Percentiles rank a stretch among this genome's conserved stretches.
These are phyloP conservation scores for Cheirogaleus major DNA, from an alignment of 2,797 vertebrate species.

Conservation along the genomic window DNA sequence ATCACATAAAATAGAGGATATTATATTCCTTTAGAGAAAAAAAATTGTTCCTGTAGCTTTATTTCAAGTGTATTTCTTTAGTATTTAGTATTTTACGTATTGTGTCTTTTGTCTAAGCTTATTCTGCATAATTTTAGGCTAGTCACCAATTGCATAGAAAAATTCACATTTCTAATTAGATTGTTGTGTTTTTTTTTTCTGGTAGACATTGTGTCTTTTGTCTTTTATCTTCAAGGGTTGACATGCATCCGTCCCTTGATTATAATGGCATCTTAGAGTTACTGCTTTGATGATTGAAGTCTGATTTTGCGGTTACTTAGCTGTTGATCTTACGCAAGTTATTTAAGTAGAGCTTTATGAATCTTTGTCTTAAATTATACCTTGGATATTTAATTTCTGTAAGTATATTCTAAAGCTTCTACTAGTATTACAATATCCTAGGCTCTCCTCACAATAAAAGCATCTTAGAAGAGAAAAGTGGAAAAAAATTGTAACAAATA, in stretches of 20 bases:
- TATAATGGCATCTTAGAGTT: conserved; percentile 29
- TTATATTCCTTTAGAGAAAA: not conserved
- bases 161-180: conserved; percentile 45
- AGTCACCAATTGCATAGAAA: not conserved
- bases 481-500: not conserved
- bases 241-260: conserved; percentile 13
- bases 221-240: not conserved
- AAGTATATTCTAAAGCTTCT: not conserved
- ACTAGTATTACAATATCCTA: not conserved
- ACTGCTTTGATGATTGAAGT: conserved; percentile 3
- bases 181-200: not conserved
- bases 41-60: not conserved
- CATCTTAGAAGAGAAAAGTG: not conserved
- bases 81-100: not conserved
- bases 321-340: conserved; percentile 25
- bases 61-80: conserved; percentile 3
- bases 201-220: not conserved
- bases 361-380: not conserved
- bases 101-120: not conserved
- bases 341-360: conserved; percentile 35
- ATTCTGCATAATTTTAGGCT: conserved; percentile 17
- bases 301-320: conserved; percentile 35
- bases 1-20: not conserved
- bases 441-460: not conserved
- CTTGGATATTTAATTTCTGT: conserved; percentile 36